These are phyloP conservation scores for Hypsibius dujardini DNA, from an alignment of 1,140 invertebrate species.

Conservation along the genomic window DNA sequence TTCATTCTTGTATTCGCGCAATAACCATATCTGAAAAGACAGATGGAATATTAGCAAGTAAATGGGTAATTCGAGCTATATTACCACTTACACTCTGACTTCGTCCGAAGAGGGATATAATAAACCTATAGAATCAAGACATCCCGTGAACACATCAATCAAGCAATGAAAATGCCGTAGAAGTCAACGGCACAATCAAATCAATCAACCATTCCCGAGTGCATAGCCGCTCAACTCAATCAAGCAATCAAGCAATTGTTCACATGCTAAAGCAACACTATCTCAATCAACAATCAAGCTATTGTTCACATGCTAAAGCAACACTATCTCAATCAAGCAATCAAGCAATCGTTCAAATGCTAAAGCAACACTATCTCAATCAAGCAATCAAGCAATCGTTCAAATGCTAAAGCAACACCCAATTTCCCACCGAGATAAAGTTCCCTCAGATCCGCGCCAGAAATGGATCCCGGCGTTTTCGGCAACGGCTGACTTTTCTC, in stretches of 20 bases:
- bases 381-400: conserved; percentile 86
- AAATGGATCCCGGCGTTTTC: conserved; percentile 42
- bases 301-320: no score
- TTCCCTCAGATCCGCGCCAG: conserved; percentile 41
- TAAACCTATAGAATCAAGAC: conserved; percentile 41
- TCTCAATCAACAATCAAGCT: no score
- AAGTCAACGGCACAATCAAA: no score
- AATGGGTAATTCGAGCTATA: conserved; percentile 17
- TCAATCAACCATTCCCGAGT: no score
- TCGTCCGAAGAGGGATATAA: conserved; percentile 16
- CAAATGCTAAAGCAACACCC: no score
- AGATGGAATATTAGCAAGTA: conserved; percentile 25
- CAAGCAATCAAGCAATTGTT: no score
- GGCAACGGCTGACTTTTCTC: conserved; percentile 54
- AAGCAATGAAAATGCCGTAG: no score
- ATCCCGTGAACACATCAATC: conserved; percentile 94
- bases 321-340: no score
- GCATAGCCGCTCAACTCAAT: no score
- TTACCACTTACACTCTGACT: conserved; percentile 21
- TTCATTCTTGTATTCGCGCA: conserved; percentile 93
- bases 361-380: no score
- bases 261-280: no score
- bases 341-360: no score
- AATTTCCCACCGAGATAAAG: conserved; percentile 79
- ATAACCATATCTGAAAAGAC: conserved; percentile 63